phyloP scores from a whole-genome alignment of 2,797 vertebrate species.

The Rhinatrema bivittatum region DNA sequence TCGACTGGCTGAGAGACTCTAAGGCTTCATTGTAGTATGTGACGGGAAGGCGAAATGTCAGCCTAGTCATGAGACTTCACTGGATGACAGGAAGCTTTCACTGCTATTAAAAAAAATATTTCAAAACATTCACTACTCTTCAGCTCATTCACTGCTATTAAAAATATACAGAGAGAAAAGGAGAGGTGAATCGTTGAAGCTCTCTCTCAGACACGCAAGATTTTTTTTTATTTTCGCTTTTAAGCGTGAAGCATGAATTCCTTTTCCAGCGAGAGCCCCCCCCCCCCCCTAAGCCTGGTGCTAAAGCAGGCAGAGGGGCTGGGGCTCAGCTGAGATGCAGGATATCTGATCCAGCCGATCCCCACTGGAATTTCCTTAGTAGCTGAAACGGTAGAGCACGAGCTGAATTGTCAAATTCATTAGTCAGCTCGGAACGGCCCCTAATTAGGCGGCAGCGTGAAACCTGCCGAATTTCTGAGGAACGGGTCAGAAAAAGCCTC shows the following conservation, averaged over 20 bases:
- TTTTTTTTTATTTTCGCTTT: background rate
- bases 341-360: conserved; percentile 44
- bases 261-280: background rate
- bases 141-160: too few relatives aligned
- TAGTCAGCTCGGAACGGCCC: conserved; percentile 38
- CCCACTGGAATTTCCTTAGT: conserved; percentile 50
- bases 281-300: conserved; percentile 33
- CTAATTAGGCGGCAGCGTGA: conserved; percentile 27
- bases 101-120: background rate
- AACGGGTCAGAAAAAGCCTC: conserved; percentile 10
- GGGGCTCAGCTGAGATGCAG: conserved; percentile 46
- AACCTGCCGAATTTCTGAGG: conserved; percentile 23
- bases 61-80: too few relatives aligned
- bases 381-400: conserved; percentile 52
- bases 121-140: background rate
- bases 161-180: too few relatives aligned
- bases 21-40: too few relatives aligned
- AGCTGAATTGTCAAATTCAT: conserved; percentile 45
- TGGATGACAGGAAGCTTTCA: too few relatives aligned
- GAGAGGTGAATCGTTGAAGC: too few relatives aligned
- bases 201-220: too few relatives aligned
- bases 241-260: background rate
- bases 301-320: conserved; percentile 37
- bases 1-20: too few relatives aligned
- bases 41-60: too few relatives aligned